A percentile compares a stretch with the other conserved stretches of the same genome.
Evolutionary conservation across 2,113 vertebrate genomes (phyloP).

Genomic region (Arenaria interpres): DNA sequence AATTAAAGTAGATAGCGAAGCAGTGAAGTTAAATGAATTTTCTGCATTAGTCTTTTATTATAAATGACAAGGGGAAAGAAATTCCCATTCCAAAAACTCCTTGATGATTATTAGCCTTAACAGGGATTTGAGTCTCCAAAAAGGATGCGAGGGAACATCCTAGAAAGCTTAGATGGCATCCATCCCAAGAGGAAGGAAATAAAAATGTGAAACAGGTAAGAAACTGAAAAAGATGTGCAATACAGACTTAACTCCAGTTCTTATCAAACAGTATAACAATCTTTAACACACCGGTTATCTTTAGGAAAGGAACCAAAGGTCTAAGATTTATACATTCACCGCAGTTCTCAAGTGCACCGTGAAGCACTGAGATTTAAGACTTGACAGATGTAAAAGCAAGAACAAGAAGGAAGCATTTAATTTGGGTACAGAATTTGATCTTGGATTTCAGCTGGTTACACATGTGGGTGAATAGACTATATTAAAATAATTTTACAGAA

Average conservation of each 20-base stretch:
- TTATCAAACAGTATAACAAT: background rate
- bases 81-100: slow-evolving; percentile 5
- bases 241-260: background rate
- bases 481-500: background rate
- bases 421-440: background rate
- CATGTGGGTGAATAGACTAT: fast-evolving
- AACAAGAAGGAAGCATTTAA: background rate
- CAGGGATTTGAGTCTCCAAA: background rate
- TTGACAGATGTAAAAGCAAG: background rate
- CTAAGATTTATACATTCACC: background rate
- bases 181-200: background rate
- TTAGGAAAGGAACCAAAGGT: background rate
- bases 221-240: background rate
- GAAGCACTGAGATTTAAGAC: background rate
- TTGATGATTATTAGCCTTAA: background rate
- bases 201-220: background rate
- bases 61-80: background rate
- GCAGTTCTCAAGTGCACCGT: background rate
- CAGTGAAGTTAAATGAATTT: slow-evolving; percentile 1
- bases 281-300: background rate
- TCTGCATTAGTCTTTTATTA: background rate
- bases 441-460: background rate
- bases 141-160: background rate
- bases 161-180: background rate
- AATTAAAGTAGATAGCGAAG: slow-evolving; percentile 1